These are phyloP conservation scores for Drosophila peninsularis DNA, from an alignment of 2,888 invertebrate species.

Conservation along the genomic window DNA sequence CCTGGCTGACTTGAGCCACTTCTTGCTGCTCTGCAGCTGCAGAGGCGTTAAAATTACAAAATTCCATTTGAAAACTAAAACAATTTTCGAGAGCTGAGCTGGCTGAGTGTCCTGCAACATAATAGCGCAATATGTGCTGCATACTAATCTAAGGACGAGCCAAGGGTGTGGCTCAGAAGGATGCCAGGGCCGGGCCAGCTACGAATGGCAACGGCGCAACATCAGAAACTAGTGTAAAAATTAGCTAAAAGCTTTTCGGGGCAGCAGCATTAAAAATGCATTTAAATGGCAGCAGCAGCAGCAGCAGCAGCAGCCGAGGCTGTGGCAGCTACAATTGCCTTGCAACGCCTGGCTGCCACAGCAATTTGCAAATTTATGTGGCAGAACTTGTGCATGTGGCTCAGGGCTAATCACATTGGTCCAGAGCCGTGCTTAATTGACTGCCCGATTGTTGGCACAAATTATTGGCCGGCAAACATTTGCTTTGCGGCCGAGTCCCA, in stretches of 20 bases:
- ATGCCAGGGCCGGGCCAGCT: conserved; percentile 69
- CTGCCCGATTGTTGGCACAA: conserved; percentile 58
- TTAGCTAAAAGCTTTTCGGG: conserved; percentile 83
- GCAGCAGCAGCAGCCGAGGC: conserved; percentile 7
- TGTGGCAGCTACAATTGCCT: conserved; percentile 58
- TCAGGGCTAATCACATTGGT: conserved; percentile 70
- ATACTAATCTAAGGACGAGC: conserved; percentile 71
- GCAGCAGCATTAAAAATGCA: conserved; percentile 78
- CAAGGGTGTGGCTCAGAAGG: conserved; percentile 39
- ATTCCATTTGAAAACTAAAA: conserved; percentile 82
- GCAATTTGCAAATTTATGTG: conserved; percentile 58
- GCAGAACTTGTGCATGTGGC: conserved; percentile 25
- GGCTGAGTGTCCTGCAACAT: conserved; percentile 76
- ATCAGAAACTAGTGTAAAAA: conserved; percentile 70
- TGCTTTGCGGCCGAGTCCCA: conserved; percentile 21
- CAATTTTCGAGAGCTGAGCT: conserved; percentile 67
- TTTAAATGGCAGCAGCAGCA: conserved; percentile 65
- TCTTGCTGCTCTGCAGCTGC: conserved; percentile 23
- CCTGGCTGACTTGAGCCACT: conserved; percentile 18
- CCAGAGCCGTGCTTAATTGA: conserved; percentile 62
- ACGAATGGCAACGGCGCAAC: conserved; percentile 23
- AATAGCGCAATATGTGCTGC: conserved; percentile 79
- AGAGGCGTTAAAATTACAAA: conserved; percentile 82
- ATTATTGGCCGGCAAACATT: conserved; percentile 57
- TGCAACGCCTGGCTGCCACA: conserved; percentile 20